Evolutionary conservation across 2,113 vertebrate genomes (phyloP).

Genomic region (Neotoma lepida): DNA sequence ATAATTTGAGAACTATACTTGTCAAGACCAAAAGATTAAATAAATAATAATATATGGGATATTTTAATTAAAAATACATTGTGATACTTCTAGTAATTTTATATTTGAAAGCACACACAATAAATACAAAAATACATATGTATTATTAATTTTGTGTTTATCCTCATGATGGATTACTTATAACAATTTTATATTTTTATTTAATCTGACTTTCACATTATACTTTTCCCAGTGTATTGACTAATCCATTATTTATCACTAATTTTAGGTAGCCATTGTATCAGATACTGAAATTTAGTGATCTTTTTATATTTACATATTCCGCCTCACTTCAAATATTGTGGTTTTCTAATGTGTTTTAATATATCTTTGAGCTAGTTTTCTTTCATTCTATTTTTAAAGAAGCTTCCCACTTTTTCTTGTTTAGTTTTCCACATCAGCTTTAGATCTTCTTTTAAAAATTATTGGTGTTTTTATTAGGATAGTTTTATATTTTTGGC

Average conservation of each 20-base stretch:
- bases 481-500: constrained; percentile 24
- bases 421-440: constrained; percentile 39
- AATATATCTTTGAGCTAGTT: background rate
- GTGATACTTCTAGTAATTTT: background rate
- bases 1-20: background rate
- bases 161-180: background rate
- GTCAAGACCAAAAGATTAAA: background rate
- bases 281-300: constrained; percentile 1
- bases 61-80: background rate
- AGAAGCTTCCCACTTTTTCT: constrained; percentile 35
- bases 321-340: background rate
- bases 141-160: background rate
- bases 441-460: constrained; percentile 24
- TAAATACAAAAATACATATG: background rate
- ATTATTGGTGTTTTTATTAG: background rate
- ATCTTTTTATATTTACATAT: background rate
- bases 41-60: background rate
- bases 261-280: background rate
- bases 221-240: background rate
- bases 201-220: background rate
- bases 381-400: background rate
- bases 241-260: background rate
- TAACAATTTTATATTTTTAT: background rate
- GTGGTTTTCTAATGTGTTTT: constrained; percentile 38
- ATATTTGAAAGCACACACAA: background rate